Evolutionary conservation across 1,140 invertebrate species (phyloP).

Genomic region (Nephila pilipes): DNA sequence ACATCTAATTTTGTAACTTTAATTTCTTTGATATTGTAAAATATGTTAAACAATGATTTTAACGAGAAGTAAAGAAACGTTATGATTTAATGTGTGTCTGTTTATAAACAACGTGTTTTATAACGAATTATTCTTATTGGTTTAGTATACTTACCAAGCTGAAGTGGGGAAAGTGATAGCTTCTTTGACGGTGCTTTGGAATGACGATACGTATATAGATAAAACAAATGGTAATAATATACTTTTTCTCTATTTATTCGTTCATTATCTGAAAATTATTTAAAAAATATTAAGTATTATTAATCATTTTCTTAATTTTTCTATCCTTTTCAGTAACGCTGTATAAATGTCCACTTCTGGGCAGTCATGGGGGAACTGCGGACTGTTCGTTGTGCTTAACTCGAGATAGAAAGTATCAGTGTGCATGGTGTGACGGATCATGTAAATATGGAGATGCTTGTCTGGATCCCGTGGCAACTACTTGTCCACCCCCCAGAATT

Average conservation of each 20-base stretch:
- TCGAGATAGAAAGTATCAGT: slow-evolving; percentile 89
- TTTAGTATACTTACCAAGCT: slow-evolving; percentile 92
- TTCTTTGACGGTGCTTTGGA: slow-evolving; percentile 95
- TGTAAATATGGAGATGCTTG: slow-evolving; percentile 93
- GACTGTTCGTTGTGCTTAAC: slow-evolving; percentile 97
- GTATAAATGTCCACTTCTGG: slow-evolving; percentile 96
- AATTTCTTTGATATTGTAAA: neutral
- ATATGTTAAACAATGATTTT: neutral
- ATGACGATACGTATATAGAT: slow-evolving; percentile 94
- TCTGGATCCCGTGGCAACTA: slow-evolving; percentile 83
- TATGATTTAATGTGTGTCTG: too few relatives aligned
- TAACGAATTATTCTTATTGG: slow-evolving; percentile 62
- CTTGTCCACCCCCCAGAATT: slow-evolving; percentile 96
- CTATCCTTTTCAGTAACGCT: slow-evolving; percentile 86
- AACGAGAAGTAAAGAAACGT: too few relatives aligned
- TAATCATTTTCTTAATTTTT: neutral
- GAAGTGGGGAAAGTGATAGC: slow-evolving; percentile 92
- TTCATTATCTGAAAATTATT: neutral
- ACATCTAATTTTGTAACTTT: too few relatives aligned
- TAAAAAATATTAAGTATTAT: neutral
- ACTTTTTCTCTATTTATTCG: neutral
- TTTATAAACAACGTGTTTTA: too few relatives aligned
- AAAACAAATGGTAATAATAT: slow-evolving; percentile 85
- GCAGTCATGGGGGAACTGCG: slow-evolving; percentile 93
- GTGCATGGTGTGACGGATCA: slow-evolving; percentile 94